Conservation (phyloP, 35 echinoderm and acorn worm species). For the Apostichopus japonicus region DNA sequence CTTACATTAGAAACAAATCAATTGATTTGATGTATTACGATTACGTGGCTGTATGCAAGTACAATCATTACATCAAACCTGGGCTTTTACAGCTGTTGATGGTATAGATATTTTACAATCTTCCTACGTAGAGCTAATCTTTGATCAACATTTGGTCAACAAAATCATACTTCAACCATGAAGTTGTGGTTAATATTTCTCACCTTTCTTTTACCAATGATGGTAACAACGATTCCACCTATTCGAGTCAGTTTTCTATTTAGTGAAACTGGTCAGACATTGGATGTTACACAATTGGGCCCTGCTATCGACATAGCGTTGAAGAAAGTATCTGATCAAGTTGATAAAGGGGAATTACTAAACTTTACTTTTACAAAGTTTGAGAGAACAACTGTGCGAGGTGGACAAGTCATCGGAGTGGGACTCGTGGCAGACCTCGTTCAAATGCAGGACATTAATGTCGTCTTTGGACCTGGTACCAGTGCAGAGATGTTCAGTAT, state of each 20-base stretch:
- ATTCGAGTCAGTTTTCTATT: neutral
- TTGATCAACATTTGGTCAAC: too few species aligned
- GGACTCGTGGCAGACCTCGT: neutral
- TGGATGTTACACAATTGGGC: neutral
- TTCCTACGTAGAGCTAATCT: too few species aligned
- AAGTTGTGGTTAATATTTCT: too few species aligned
- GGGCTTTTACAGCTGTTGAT: too few species aligned
- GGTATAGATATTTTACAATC: too few species aligned
- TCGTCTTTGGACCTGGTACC: neutral
- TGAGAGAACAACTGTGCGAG: neutral
- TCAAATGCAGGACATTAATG: neutral
- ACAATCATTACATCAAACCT: too few species aligned
- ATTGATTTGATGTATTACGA: too few species aligned
- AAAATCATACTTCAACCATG: too few species aligned
- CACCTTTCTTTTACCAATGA: too few species aligned
- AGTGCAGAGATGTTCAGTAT: constrained; percentile 12
- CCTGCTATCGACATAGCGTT: constrained; percentile 6
- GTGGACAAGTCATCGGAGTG: neutral
- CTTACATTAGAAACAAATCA: too few species aligned
- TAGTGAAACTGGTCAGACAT: neutral
- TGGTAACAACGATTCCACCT: too few species aligned
- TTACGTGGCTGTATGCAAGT: too few species aligned
- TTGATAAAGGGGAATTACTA: neutral
- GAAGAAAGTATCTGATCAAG: neutral
- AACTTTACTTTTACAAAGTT: constrained; percentile 10